A percentile compares a stretch with the other conserved stretches of the same genome.
phyloP scores from a whole-genome alignment of 2,797 vertebrate species.

The Spheniscus humboldti region DNA sequence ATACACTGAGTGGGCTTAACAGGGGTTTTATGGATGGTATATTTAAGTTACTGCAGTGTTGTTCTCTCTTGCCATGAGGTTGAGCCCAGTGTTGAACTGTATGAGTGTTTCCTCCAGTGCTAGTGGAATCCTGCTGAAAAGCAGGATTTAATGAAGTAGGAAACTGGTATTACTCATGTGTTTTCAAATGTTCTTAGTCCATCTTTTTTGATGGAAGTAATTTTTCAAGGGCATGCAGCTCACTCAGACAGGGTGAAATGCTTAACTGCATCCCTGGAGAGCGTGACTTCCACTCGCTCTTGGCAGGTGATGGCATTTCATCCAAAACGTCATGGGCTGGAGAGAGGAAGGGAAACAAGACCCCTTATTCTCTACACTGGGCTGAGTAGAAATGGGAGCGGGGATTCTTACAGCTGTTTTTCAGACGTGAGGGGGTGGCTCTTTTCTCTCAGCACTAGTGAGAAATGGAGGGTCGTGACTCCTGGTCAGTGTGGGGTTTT shows the following conservation, averaged over 20 bases:
- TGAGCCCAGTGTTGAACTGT: neutral
- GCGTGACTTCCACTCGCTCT: neutral
- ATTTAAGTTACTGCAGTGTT: neutral
- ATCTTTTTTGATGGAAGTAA: neutral
- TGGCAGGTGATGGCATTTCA: neutral
- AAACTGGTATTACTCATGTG: neutral
- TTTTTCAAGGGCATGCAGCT: neutral
- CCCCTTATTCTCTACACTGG: neutral
- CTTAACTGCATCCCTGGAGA: neutral
- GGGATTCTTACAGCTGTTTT: neutral
- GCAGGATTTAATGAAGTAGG: neutral
- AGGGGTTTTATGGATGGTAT: rapidly evolving
- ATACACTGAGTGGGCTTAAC: neutral
- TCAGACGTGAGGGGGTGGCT: neutral
- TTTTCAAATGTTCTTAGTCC: neutral
- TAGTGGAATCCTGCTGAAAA: neutral
- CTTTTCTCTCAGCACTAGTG: neutral
- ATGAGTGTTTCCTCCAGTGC: neutral
- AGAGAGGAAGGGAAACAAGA: neutral
- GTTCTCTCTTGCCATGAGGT: neutral
- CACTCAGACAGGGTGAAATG: neutral
- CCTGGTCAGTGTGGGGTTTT: neutral
- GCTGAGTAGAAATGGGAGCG: neutral
- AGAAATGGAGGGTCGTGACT: neutral
- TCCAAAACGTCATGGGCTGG: neutral